A percentile compares a stretch with the other conserved stretches of the same genome.
phyloP scores from a whole-genome alignment of 2,797 vertebrate genomes.

The Brachyrhaphis roseni region DNA sequence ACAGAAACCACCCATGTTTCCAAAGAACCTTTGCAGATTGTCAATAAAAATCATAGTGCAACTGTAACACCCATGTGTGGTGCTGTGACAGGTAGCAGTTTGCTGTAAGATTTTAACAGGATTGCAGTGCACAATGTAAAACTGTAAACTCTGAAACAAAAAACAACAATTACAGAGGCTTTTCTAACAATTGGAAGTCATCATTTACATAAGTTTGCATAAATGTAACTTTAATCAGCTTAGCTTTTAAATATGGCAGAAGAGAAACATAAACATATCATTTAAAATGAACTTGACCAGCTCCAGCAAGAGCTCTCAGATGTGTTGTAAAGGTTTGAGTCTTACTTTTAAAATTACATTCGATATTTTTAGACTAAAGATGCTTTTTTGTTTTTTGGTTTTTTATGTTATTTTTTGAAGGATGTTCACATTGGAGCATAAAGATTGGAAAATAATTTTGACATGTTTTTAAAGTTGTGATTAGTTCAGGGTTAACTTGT shows the following conservation, averaged over 20 bases:
- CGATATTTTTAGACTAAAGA: neutral
- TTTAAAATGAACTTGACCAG: neutral
- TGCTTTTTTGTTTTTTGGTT: neutral
- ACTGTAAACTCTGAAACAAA: neutral
- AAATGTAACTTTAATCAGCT: neutral
- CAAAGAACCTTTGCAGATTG: neutral
- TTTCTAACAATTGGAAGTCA: neutral
- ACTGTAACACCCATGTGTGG: no score
- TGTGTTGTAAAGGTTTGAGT: neutral
- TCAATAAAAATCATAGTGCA: no score
- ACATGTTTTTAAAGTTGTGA: neutral
- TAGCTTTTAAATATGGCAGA: neutral
- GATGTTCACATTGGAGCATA: neutral
- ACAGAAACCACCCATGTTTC: neutral
- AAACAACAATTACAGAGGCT: neutral
- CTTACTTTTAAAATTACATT: no score
- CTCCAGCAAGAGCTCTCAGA: neutral
- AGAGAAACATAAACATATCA: neutral
- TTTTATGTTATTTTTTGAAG: neutral
- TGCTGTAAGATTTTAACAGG: neutral
- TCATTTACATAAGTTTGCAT: neutral
- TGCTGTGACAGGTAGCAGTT: neutral
- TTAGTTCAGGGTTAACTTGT: neutral
- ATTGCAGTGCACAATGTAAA: neutral
- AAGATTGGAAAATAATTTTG: neutral